phyloP scores from a whole-genome alignment of 2,113 vertebrate genomes.

The Sterrhoptilus dennistouni region DNA sequence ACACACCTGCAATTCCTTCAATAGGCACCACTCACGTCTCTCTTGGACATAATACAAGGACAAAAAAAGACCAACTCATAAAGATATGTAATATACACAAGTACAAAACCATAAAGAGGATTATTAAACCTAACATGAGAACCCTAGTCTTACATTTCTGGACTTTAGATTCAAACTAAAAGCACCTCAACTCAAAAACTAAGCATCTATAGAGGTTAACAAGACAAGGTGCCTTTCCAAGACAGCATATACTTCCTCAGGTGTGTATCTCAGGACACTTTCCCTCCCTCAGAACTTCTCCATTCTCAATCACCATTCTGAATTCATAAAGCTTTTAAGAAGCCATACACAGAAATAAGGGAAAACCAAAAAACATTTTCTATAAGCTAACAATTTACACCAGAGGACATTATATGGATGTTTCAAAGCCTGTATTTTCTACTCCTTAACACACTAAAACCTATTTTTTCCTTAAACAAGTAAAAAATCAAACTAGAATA shows the following conservation, averaged over 20 bases:
- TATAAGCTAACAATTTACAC: background rate
- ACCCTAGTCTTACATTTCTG: background rate
- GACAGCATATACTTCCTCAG: fast-evolving
- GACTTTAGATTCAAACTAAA: background rate
- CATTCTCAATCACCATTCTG: background rate
- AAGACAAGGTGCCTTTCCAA: fast-evolving
- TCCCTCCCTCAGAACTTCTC: background rate
- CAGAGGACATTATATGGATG: background rate
- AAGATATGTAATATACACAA: background rate
- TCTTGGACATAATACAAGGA: background rate
- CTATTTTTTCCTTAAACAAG: background rate
- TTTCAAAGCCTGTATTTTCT: background rate
- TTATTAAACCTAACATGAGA: background rate
- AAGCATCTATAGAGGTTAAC: background rate
- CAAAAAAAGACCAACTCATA: background rate
- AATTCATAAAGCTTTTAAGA: background rate
- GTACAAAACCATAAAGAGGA: background rate
- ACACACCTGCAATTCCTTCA: background rate
- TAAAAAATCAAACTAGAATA: background rate
- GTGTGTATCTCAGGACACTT: background rate
- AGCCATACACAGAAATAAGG: background rate
- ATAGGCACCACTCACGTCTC: background rate
- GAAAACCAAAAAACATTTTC: background rate
- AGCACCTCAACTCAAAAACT: background rate
- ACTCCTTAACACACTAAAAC: background rate